Base-by-base conservation (phyloP, 1,140 invertebrate genomes). In the Gyrodactylus salaris region DNA sequence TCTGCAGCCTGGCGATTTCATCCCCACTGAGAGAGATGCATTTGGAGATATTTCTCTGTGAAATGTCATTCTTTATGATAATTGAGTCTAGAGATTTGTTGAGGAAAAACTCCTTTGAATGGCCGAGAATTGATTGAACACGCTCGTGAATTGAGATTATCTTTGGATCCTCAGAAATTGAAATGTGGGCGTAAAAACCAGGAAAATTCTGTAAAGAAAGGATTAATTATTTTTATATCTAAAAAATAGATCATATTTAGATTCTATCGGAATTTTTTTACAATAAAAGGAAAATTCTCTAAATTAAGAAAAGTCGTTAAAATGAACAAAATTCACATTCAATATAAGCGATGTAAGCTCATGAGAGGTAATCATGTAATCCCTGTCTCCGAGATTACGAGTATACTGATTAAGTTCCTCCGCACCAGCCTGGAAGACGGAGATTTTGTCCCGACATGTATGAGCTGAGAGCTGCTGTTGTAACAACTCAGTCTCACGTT, bases 401-500 rank as follows among this genome's bases (percentile, higher is more conserved):
- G 24, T 26, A 71, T 24, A 71, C 20, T 71, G 21, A 24, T 24
- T 24, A 24, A 71, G 25, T 26, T 71, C 21, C 20, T 71, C 21
- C 1, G 70, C 24, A 2, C 70, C 70, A 71, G 70, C 70, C 25
- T 71, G 21, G 26, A 24, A 71, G 25, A 71, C 25, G 2, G 70
- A 71, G 1, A 71, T 16, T 25, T 71, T 71, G 26, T 71, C 70
- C 26, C 70, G 7, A 71, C 21, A 21, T 25, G n/a, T n/a, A 24
- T 71, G 20, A 71, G 25, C 24, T 20, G 25, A 25, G 20, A 71
- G 25, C 70, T 71, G 70, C 16, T 21, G 21, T 1, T 25, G 21
- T 25, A 71, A 25, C 20, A 71, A 71, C 26, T 71, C 70, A 1
- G 70, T 71, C 26, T 71, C 70, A 25, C 70, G 25, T 71, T 71